A percentile compares a stretch with the other conserved stretches of the same genome.
These are phyloP conservation scores for Megalonaias nervosa DNA, from an alignment of 1,140 invertebrate genomes.

Conservation along the genomic window DNA sequence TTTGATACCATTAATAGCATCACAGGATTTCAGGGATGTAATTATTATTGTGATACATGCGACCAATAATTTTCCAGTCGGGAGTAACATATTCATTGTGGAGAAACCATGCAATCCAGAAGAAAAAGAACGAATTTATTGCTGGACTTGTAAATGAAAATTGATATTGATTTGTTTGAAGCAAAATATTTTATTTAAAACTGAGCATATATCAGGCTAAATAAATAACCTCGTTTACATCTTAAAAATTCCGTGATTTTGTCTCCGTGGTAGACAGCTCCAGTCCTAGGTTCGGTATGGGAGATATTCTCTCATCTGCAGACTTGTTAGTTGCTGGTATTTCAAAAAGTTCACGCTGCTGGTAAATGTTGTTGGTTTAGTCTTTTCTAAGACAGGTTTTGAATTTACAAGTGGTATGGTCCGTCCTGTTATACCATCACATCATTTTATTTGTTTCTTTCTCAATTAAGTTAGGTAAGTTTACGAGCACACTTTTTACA, in stretches of 20 bases:
- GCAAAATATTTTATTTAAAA: not conserved
- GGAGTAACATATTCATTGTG: no score
- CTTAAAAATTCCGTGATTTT: constrained; percentile 2
- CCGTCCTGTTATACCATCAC: not conserved
- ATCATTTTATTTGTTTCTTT: constrained; percentile 4
- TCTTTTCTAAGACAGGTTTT: not conserved
- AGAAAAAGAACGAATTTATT: no score
- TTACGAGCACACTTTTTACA: not conserved
- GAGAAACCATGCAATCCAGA: no score
- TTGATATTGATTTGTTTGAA: not conserved
- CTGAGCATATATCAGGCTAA: no score
- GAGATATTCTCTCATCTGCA: not conserved
- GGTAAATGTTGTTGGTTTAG: not conserved
- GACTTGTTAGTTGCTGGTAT: not conserved
- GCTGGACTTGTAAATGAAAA: no score
- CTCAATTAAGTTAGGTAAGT: not conserved
- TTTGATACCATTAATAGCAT: no score
- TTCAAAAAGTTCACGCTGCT: not conserved
- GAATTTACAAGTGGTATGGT: not conserved
- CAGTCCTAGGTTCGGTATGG: constrained; percentile 1
- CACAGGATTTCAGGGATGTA: no score
- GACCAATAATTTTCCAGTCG: no score
- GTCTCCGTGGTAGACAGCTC: not conserved
- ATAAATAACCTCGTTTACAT: constrained; percentile 9
- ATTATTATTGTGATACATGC: no score